These are phyloP conservation scores for Ips typographus DNA, from an alignment of 1,140 invertebrate genomes.

Conservation along the genomic window DNA sequence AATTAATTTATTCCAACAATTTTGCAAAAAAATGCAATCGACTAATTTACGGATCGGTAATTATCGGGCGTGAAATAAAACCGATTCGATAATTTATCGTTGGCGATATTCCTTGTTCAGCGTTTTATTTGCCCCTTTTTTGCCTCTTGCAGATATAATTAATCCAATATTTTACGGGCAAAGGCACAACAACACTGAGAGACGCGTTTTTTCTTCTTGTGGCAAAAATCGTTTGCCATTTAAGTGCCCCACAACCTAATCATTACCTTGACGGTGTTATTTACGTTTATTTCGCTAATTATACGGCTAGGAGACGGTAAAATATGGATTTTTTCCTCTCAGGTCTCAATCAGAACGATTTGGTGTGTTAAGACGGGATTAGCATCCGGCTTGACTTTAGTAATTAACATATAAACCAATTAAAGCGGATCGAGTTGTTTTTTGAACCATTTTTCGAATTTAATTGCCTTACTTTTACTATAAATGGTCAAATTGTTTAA, in stretches of 20 bases:
- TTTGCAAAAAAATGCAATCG: too few relatives aligned
- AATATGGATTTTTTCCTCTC: neutral
- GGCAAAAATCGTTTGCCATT: neutral
- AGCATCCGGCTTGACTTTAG: neutral
- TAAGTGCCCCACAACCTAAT: neutral
- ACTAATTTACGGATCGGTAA: neutral
- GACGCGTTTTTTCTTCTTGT: neutral
- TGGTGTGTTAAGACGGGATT: neutral
- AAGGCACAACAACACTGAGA: neutral
- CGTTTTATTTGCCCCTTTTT: too few relatives aligned
- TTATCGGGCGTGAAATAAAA: neutral
- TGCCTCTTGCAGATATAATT: neutral
- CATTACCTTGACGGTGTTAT: neutral
- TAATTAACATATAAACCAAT: slow-evolving; percentile 3
- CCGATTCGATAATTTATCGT: neutral
- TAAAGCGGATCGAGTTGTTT: neutral
- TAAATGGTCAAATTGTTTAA: too few relatives aligned
- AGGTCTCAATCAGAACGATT: neutral
- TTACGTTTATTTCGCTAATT: neutral
- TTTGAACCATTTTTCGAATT: too few relatives aligned
- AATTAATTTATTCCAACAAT: too few relatives aligned
- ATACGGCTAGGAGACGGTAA: neutral
- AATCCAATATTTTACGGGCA: slow-evolving; percentile 2
- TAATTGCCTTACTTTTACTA: too few relatives aligned
- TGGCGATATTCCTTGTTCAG: too few relatives aligned